Evolutionary conservation across 2,797 vertebrate genomes (phyloP).

Genomic region (Philypnodon macrostomus): DNA sequence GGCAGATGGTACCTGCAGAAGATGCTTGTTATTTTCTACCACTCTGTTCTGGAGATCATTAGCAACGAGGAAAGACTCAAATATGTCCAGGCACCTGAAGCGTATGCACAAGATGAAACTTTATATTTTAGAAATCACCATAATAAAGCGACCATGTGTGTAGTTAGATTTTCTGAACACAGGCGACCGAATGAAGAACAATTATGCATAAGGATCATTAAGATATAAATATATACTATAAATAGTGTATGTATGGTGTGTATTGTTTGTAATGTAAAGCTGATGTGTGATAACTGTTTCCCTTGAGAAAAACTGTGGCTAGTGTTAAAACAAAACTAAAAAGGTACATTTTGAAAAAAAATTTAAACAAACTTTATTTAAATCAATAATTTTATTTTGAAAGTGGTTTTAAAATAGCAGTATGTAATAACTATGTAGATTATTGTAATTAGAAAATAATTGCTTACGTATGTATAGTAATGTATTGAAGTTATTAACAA

Average conservation of each 20-base stretch:
- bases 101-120: constrained; percentile 44
- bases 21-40: constrained; percentile 66
- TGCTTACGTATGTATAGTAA: too few relatives aligned
- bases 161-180: constrained; percentile 22
- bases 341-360: too few relatives aligned
- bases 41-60: constrained; percentile 70
- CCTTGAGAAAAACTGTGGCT: neutral
- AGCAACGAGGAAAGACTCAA: constrained; percentile 58
- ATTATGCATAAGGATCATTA: constrained; percentile 26
- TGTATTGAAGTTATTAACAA: too few relatives aligned
- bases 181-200: constrained; percentile 29
- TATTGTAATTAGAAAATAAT: too few relatives aligned
- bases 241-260: neutral
- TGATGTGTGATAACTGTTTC: too few relatives aligned
- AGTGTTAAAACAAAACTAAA: neutral
- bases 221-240: constrained; percentile 11
- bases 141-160: constrained; percentile 48
- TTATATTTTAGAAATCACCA: constrained; percentile 50
- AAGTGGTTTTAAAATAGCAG: too few relatives aligned
- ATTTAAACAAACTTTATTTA: too few relatives aligned
- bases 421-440: too few relatives aligned
- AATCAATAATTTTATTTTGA: too few relatives aligned
- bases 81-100: constrained; percentile 55
- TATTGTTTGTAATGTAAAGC: constrained; percentile 16
- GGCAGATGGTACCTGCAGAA: constrained; percentile 65